phyloP scores from a whole-genome alignment of 2,113 vertebrate genomes.

The Oryzias woworae region DNA sequence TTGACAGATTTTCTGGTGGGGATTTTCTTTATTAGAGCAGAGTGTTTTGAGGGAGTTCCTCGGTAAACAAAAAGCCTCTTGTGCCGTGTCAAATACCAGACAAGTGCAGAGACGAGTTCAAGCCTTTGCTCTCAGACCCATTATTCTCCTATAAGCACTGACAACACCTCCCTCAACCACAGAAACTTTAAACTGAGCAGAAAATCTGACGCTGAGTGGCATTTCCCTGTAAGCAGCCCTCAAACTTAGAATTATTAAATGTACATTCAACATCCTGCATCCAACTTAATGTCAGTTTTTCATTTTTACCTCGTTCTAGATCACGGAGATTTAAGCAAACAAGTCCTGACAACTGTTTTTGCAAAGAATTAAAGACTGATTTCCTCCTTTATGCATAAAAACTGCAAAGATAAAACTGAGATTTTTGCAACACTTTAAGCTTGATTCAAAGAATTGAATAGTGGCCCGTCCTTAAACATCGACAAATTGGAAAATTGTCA shows the following conservation, averaged over 20 bases:
- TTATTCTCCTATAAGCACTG: constrained; percentile 12
- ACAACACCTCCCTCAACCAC: constrained; percentile 29
- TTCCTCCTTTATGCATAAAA: too few species aligned
- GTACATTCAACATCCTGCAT: constrained; percentile 23
- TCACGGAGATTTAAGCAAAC: too few species aligned
- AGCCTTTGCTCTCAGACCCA: constrained; percentile 13
- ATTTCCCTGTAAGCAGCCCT: constrained; percentile 60
- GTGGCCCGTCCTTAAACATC: too few species aligned
- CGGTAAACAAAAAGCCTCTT: constrained; percentile 13
- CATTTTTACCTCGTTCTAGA: too few species aligned
- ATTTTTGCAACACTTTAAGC: too few species aligned
- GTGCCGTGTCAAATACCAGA: constrained; percentile 12
- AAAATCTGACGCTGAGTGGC: constrained; percentile 49
- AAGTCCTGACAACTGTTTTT: too few species aligned
- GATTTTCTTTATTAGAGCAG: constrained; percentile 20
- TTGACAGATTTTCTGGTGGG: neutral
- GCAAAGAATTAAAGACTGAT: too few species aligned
- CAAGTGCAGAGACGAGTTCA: constrained; percentile 17
- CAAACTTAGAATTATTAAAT: constrained; percentile 24
- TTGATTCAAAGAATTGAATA: too few species aligned
- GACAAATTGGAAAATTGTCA: neutral
- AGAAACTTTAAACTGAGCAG: constrained; percentile 37
- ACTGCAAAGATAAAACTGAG: too few species aligned
- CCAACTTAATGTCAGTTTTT: constrained; percentile 42
- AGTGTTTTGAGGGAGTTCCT: neutral